Evolutionary conservation across 2,797 vertebrate genomes (phyloP).

Genomic region (Tokudaia muenninki): DNA sequence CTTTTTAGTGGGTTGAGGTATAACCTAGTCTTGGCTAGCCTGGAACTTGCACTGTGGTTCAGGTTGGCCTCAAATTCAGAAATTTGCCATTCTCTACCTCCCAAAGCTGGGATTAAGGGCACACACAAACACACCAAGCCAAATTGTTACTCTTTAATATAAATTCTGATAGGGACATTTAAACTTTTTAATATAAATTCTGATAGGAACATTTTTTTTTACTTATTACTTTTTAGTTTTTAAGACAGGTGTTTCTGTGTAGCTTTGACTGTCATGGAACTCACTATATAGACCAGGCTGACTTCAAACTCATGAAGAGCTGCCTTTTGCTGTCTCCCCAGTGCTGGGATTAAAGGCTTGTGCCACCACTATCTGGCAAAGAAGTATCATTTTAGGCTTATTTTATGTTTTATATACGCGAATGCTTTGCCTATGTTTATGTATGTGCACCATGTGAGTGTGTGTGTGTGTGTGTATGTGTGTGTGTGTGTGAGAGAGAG

Average conservation of each 20-base stretch:
- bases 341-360: not conserved
- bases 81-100: not conserved
- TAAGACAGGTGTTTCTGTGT: not conserved
- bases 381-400: not conserved
- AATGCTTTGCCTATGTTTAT: not conserved
- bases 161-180: conserved; percentile 32
- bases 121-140: not conserved
- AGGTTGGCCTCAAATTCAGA: not conserved
- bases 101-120: not conserved
- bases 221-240: not conserved
- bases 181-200: conserved; percentile 54
- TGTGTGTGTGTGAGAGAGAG: too few relatives aligned
- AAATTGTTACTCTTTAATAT: conserved; percentile 47
- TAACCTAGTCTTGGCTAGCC: too few relatives aligned
- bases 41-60: not conserved
- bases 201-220: not conserved
- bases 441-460: not conserved
- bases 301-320: not conserved
- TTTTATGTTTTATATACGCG: not conserved
- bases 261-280: not conserved
- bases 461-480: too few relatives aligned
- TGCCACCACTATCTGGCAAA: not conserved
- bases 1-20: not conserved
- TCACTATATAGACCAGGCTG: not conserved
- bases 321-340: not conserved